A percentile compares a stretch with the other conserved stretches of the same genome.
These are phyloP conservation scores for Eupelmus urozonus DNA, from an alignment of 2,888 invertebrate genomes.

Conservation along the genomic window DNA sequence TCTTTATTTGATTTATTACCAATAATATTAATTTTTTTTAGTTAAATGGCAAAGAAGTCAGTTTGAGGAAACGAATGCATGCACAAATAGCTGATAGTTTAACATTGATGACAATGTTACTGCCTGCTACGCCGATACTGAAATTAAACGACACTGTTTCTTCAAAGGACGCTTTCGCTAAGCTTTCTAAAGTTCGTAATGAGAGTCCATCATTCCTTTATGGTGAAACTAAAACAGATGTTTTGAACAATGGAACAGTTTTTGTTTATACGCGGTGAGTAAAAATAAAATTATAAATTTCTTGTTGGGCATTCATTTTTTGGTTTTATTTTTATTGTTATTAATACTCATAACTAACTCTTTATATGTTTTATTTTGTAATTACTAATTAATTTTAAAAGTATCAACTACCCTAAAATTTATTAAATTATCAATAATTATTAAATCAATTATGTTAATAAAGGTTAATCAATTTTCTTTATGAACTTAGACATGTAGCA, in stretches of 20 bases:
- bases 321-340: constrained; percentile 9
- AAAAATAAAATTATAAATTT: neutral
- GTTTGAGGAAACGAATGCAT: constrained; percentile 70
- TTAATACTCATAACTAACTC: neutral
- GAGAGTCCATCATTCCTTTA: constrained; percentile 81
- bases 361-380: too few species aligned
- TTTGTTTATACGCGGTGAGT: constrained; percentile 85
- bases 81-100: constrained; percentile 79
- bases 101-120: constrained; percentile 84
- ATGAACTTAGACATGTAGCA: too few species aligned
- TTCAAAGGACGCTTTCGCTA: constrained; percentile 71
- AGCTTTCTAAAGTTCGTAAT: constrained; percentile 76
- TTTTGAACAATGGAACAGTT: constrained; percentile 79
- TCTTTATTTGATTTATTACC: constrained; percentile 8
- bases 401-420: too few species aligned
- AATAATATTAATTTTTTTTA: constrained; percentile 58
- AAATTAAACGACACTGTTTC: constrained; percentile 73
- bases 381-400: too few species aligned
- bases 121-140: constrained; percentile 88
- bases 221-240: constrained; percentile 77
- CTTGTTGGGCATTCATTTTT: neutral
- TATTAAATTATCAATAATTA: too few species aligned
- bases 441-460: too few species aligned
- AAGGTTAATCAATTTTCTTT: too few species aligned
- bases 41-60: constrained; percentile 67